Evolutionary conservation across 2,113 vertebrate genomes (phyloP).

Genomic region (Pipa parva): DNA sequence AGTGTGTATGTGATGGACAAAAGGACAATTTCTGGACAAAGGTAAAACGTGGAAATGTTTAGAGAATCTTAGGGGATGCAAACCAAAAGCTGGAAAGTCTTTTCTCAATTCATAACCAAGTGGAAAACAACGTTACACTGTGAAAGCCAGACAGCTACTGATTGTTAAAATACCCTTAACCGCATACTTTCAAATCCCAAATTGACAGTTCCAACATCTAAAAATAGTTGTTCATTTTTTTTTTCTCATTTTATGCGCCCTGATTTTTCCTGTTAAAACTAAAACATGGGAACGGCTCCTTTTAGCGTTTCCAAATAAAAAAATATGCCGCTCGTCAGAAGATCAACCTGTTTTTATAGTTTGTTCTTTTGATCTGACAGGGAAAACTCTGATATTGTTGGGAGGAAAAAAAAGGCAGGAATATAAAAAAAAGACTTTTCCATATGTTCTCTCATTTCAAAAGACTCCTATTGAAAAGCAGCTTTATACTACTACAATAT

Average conservation of each 20-base stretch:
- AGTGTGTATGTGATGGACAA: too few relatives aligned
- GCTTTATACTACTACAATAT: too few relatives aligned
- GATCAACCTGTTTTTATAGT: too few relatives aligned
- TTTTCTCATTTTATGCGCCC: background rate
- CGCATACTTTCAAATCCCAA: constrained; percentile 1
- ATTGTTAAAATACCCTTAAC: constrained; percentile 33
- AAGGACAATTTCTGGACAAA: constrained; percentile 16
- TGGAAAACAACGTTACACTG: constrained; percentile 23
- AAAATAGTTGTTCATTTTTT: constrained; percentile 4
- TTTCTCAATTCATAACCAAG: constrained; percentile 12
- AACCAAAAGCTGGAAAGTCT: constrained; percentile 1
- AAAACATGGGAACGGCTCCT: constrained; percentile 7
- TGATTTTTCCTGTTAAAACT: background rate
- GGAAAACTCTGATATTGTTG: too few relatives aligned
- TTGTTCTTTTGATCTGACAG: too few relatives aligned
- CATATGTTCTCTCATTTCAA: too few relatives aligned
- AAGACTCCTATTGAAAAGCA: too few relatives aligned
- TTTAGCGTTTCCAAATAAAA: too few relatives aligned
- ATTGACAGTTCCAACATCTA: constrained; percentile 17
- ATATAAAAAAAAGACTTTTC: too few relatives aligned
- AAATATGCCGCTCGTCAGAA: too few relatives aligned
- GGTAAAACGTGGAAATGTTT: constrained; percentile 14
- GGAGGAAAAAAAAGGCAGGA: too few relatives aligned
- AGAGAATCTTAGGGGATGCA: constrained; percentile 25
- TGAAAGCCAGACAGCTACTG: constrained; percentile 25